These are phyloP conservation scores for Synchiropus splendidus DNA, from an alignment of 2,113 vertebrate genomes.

Conservation along the genomic window DNA sequence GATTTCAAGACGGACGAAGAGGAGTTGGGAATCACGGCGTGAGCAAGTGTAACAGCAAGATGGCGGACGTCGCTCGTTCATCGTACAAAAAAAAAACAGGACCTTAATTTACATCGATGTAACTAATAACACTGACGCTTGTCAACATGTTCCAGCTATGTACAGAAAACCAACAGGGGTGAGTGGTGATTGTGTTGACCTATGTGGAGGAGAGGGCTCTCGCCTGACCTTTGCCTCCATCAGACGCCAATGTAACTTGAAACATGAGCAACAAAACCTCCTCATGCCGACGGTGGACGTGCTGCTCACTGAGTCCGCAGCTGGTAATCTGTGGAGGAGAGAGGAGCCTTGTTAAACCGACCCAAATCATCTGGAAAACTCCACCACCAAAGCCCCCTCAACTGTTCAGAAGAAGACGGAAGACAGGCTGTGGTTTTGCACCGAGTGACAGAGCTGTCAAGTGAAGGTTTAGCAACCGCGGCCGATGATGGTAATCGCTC, in stretches of 20 bases:
- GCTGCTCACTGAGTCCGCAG: slow-evolving; percentile 69
- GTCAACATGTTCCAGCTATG: slow-evolving; percentile 48
- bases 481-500: no score
- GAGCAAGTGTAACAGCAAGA: slow-evolving; percentile 13
- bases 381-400: no score
- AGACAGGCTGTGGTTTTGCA: no score
- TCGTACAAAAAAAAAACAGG: slow-evolving; percentile 11
- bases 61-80: slow-evolving; percentile 5
- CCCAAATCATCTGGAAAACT: no score
- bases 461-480: no score
- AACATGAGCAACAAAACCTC: no score
- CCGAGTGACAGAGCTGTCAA: no score
- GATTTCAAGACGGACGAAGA: slow-evolving; percentile 42
- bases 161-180: slow-evolving; percentile 46
- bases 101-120: slow-evolving; percentile 29
- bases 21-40: no score
- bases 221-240: no score
- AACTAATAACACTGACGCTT: slow-evolving; percentile 52
- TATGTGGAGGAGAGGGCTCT: slow-evolving; percentile 15
- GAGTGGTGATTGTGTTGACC: slow-evolving; percentile 19
- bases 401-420: no score
- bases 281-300: slow-evolving; percentile 16
- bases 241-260: no score
- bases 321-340: slow-evolving; percentile 72
- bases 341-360: slow-evolving; percentile 28